Base-by-base conservation (phyloP, 2,888 invertebrate species). In the Halocaridina rubra region DNA sequence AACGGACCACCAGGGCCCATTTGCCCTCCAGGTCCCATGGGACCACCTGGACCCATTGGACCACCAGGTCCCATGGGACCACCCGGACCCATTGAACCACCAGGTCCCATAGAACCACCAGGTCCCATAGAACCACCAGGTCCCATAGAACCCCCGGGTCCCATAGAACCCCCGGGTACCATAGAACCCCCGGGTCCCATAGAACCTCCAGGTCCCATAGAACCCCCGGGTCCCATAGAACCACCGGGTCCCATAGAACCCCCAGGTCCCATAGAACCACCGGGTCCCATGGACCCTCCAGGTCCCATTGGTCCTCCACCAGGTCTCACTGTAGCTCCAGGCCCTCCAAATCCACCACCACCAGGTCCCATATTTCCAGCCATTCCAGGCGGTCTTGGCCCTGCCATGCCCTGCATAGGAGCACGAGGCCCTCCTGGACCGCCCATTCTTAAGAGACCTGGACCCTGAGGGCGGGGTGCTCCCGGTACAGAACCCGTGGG, bases 31-130 rank as follows among this genome's bases (percentile, higher is more conserved):
- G 76, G 80, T 19, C 87, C 82, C 22, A 29, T 30, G 4, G 71
- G 71, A 67, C 86, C 57, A 30, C 61, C 61, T 13, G 86, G 81
- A 46, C 86, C 86, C 75, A 84, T 80, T 39, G 79, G 79, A 3
- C 79, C 79, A 22, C 85, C 88, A 79, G 87, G 89, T 29, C 71
- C 75, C 81, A 82, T 88, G 1, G 86, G 85, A 8, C 86, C 88
- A 53, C 88, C 88, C 3, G 89, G 89, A 16, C 89, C 89, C 75
- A 89, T 89, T 8, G 89, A 89, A 4, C 89, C 89, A 91, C 19
- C 91, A 91, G 80, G 91, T 59, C 91, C 91, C 8, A 92, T 91
- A 67, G 92, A 91, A 91, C 92, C 92, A 90, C 92, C 92, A 2
- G 92, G 91, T 80, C 91, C 92, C 85, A 91, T 91, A 0, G 91